phyloP scores from a whole-genome alignment of 2,888 invertebrate genomes.

The Plutella xylostella region DNA sequence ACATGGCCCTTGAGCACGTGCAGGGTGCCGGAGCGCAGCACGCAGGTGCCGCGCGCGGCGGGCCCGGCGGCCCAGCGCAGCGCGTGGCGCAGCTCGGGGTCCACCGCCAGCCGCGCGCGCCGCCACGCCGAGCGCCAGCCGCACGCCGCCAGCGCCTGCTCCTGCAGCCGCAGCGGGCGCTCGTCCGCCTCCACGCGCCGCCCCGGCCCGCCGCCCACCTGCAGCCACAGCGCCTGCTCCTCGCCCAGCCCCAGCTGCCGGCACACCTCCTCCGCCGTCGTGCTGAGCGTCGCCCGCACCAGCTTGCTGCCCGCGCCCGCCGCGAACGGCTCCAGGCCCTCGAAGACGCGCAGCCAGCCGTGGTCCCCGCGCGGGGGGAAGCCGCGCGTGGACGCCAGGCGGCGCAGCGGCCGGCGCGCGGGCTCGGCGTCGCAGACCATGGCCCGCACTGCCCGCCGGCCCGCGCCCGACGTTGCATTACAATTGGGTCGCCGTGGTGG shows the following conservation, averaged over 20 bases:
- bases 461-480: constrained; percentile 47
- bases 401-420: constrained; percentile 62
- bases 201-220: constrained; percentile 68
- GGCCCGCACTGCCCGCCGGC: constrained; percentile 30
- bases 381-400: constrained; percentile 63
- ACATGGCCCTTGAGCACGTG: constrained; percentile 75
- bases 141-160: constrained; percentile 67
- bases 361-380: constrained; percentile 41
- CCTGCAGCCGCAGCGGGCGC: constrained; percentile 71
- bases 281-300: constrained; percentile 69
- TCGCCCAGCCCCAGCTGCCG: constrained; percentile 58
- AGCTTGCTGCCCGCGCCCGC: constrained; percentile 64
- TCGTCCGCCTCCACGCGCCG: constrained; percentile 67
- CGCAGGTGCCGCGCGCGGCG: constrained; percentile 53
- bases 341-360: constrained; percentile 74
- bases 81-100: constrained; percentile 73
- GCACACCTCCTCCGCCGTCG: constrained; percentile 66
- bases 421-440: constrained; percentile 63
- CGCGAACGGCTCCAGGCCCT: constrained; percentile 63
- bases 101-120: constrained; percentile 72
- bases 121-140: constrained; percentile 72
- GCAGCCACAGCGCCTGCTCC: constrained; percentile 63
- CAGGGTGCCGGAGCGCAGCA: constrained; percentile 58
- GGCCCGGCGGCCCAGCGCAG: constrained; percentile 74
- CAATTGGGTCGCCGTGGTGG: constrained; percentile 64